Conservation (phyloP, 2,888 invertebrate genomes). For the Apamea anceps region DNA sequence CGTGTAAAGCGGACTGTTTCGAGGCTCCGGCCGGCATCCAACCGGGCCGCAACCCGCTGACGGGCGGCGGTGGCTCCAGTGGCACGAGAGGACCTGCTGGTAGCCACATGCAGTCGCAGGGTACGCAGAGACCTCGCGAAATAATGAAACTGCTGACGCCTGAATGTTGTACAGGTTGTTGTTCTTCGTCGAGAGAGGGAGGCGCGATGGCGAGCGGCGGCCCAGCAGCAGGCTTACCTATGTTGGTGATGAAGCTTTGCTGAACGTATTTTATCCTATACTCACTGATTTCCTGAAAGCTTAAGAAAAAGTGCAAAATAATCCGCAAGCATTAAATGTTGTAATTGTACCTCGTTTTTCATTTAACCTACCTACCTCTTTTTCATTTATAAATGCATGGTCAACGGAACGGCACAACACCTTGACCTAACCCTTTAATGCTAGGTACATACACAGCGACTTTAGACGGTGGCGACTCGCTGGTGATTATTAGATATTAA, state of each 20-base stretch:
- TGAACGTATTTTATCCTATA: conserved; percentile 63
- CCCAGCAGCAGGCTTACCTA: conserved; percentile 78
- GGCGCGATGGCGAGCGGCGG: conserved; percentile 72
- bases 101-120: conserved; percentile 30
- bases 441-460: not conserved
- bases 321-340: conserved; percentile 59
- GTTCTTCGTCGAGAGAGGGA: conserved; percentile 74
- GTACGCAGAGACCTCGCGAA: conserved; percentile 59
- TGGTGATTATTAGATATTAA: too few species aligned
- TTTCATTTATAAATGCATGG: not conserved
- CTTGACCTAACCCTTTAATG: not conserved
- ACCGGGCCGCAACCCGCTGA: conserved; percentile 78
- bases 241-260: conserved; percentile 86
- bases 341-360: conserved; percentile 56
- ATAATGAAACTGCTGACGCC: conserved; percentile 78
- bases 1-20: conserved; percentile 87
- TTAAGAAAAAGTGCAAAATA: conserved; percentile 84
- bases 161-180: conserved; percentile 85
- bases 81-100: conserved; percentile 28
- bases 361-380: not conserved
- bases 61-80: conserved; percentile 62
- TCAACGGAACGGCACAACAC: not conserved
- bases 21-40: conserved; percentile 79
- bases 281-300: conserved; percentile 69
- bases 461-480: not conserved